Evolutionary conservation across 2,797 vertebrate species (phyloP).

Genomic region (Pterois miles): DNA sequence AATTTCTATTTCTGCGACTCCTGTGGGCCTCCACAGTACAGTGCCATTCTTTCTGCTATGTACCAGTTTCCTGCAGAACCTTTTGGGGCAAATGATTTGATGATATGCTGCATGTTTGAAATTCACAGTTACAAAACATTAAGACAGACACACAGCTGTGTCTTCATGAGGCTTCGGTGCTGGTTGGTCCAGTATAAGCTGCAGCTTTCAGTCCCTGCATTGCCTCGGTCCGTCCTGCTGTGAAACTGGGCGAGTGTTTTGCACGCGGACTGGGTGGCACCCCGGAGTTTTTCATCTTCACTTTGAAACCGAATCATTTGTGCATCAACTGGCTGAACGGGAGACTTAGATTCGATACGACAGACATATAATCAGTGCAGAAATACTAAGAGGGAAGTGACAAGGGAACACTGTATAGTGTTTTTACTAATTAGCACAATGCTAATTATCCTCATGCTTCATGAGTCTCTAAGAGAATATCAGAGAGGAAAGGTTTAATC

Average conservation of each 20-base stretch:
- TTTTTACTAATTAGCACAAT: constrained; percentile 15
- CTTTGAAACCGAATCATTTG: constrained; percentile 50
- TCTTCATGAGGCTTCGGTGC: neutral
- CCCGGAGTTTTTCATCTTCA: constrained; percentile 75
- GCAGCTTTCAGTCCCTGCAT: constrained; percentile 4
- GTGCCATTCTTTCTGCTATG: constrained; percentile 20
- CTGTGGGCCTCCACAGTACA: rapidly evolving
- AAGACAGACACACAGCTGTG: neutral
- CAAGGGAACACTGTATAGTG: neutral
- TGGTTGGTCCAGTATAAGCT: constrained; percentile 1
- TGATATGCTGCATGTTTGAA: constrained; percentile 18
- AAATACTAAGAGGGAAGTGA: constrained; percentile 7
- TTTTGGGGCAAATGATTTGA: constrained; percentile 14
- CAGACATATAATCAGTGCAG: neutral
- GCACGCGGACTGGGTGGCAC: constrained; percentile 51
- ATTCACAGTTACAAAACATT: constrained; percentile 12
- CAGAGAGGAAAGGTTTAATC: constrained; percentile 7
- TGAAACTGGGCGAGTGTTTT: constrained; percentile 51
- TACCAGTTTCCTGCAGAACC: constrained; percentile 57
- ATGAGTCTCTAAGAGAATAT: neutral
- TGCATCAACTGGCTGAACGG: constrained; percentile 27
- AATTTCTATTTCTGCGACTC: too few relatives aligned
- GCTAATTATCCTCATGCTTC: constrained; percentile 22
- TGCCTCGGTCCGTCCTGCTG: constrained; percentile 44
- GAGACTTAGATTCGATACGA: constrained; percentile 13